Base-by-base conservation (phyloP, 2,113 vertebrate species). In the Neopipo cinnamomea region DNA sequence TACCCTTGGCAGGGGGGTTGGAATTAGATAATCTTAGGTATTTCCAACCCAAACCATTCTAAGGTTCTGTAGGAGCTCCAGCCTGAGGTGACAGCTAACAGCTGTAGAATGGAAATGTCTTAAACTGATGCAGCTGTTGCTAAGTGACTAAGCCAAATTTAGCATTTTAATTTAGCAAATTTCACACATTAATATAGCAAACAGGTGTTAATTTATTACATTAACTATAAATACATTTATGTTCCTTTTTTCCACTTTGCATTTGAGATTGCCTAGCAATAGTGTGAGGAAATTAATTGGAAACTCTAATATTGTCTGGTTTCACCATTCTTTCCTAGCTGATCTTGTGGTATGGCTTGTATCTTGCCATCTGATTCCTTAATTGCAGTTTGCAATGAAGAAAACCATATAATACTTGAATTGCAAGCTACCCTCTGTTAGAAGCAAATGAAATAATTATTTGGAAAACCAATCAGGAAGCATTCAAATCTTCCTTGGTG, bases 111-210 rank as follows among this genome's bases (percentile, higher is more conserved):
- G 30, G 63, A 67, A 91, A 55, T 4, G 2, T 67, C 73, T 90
- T 75, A 67, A 92, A 75, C 76, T 74, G 89, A 55, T 86, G 91
- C 93, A 95, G 95, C 86, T 95, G 96, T 95, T 95, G 93, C 94
- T 92, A 95, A 95, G 93, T 87, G 94, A 93, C 86, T 56, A 80
- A 87, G 42, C 76, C 91, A 84, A 86, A 93, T 81, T 89, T 91
- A 91, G 70, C 52, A 77, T 89, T 91, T 91, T 66, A 78, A 89
- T 93, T 93, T 74, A 63, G 80, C 61, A 89, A 74, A 66, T 83
- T 83, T 79, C 65, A 85, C 56, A 41, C 62, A 75, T 80, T 84
- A 91, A 74, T 93, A 59, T 77, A 53, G 50, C 59, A 49, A 42
- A 28, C 46, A 91, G 88, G 67, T 89, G 85, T 82, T 91, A 93